phyloP scores from a whole-genome alignment of 2,888 invertebrate genomes.

The Xestia sexstrigata region DNA sequence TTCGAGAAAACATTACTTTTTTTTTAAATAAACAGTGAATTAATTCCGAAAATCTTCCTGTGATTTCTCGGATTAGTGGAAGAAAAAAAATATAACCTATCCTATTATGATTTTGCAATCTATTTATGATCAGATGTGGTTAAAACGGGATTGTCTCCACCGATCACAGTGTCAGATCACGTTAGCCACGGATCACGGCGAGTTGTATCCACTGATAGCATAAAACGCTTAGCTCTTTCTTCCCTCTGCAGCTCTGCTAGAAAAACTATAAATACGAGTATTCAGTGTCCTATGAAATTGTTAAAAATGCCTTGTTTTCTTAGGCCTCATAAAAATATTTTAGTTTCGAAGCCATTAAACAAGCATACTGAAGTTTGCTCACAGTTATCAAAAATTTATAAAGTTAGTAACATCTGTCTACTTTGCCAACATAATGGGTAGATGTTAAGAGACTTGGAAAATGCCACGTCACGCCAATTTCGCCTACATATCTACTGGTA shows the following conservation, averaged over 20 bases:
- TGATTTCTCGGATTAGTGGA: background rate
- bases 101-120: too few relatives aligned
- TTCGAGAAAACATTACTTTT: background rate
- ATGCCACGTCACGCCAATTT: background rate
- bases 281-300: too few relatives aligned
- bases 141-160: too few relatives aligned
- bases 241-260: too few relatives aligned
- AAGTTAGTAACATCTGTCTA: slow-evolving; percentile 12
- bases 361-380: slow-evolving; percentile 13
- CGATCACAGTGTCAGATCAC: too few relatives aligned
- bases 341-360: slow-evolving; percentile 43
- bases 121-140: too few relatives aligned
- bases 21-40: background rate
- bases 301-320: slow-evolving; percentile 7
- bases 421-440: background rate
- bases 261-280: too few relatives aligned
- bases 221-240: too few relatives aligned
- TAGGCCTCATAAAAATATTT: slow-evolving; percentile 24
- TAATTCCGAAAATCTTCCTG: background rate
- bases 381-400: slow-evolving; percentile 45
- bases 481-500: background rate
- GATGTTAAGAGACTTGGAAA: background rate
- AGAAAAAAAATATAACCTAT: too few relatives aligned
- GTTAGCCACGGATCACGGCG: too few relatives aligned
- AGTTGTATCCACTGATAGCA: too few relatives aligned